These are phyloP conservation scores for Lasiurus cinereus DNA, from an alignment of 2,113 vertebrate genomes.

Conservation along the genomic window DNA sequence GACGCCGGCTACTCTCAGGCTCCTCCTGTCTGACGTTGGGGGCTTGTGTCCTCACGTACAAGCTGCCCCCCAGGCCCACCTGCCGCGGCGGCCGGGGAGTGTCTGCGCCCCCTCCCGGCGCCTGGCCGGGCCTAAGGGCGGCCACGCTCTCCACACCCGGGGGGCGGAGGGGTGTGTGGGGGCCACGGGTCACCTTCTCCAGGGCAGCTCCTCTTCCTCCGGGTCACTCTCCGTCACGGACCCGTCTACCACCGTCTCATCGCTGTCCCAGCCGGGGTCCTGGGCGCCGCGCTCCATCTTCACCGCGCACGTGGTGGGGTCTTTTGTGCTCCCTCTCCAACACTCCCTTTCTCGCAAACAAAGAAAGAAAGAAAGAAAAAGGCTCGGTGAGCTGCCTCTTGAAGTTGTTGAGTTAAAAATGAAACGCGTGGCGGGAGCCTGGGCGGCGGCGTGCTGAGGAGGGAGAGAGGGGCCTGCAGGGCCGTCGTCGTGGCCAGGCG, in stretches of 20 bases:
- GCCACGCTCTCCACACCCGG: conserved; percentile 51
- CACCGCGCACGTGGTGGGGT: accelerated
- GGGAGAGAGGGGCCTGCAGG: accelerated
- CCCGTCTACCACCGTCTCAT: conserved; percentile 83
- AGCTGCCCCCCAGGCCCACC: neutral
- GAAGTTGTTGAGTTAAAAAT: neutral
- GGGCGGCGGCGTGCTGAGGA: accelerated
- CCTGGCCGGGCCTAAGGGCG: neutral
- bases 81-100: accelerated
- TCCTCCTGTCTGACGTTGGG: too few species aligned
- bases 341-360: neutral
- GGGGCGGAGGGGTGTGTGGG: too few species aligned
- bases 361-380: neutral
- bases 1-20: too few species aligned
- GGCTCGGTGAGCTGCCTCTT: neutral
- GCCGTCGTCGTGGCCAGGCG: accelerated
- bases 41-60: too few species aligned
- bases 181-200: conserved; percentile 79
- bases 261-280: conserved; percentile 72
- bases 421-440: neutral
- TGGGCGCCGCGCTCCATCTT: neutral
- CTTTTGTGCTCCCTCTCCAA: neutral
- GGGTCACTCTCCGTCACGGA: conserved; percentile 82
- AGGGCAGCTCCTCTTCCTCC: conserved; percentile 79
- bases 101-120: neutral